These are phyloP conservation scores for Pionites leucogaster DNA, from an alignment of 2,113 vertebrate genomes.

Conservation along the genomic window DNA sequence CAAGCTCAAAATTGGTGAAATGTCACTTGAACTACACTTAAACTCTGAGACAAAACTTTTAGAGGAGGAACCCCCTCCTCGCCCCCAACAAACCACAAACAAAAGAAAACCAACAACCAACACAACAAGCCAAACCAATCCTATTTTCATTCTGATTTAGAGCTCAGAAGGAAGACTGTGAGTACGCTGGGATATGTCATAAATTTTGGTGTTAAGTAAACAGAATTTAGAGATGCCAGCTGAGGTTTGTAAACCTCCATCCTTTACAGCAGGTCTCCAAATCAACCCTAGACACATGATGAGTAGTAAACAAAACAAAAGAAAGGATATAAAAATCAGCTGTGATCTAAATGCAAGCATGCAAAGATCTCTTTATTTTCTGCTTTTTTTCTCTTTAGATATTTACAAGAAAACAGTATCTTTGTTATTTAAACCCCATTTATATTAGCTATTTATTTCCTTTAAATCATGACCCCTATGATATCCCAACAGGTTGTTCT, in stretches of 20 bases:
- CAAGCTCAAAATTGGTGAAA: neutral
- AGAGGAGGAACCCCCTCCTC: rapidly evolving
- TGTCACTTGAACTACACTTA: neutral
- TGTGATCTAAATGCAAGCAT: neutral
- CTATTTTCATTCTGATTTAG: neutral
- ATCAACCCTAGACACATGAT: neutral
- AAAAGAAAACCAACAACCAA: neutral
- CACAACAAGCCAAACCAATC: neutral
- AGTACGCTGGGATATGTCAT: neutral
- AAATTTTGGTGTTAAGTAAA: neutral
- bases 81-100: neutral
- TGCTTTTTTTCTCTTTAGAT: neutral
- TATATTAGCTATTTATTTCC: neutral
- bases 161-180: neutral
- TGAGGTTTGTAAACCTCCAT: neutral
- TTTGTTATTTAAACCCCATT: neutral
- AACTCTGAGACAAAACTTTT: neutral
- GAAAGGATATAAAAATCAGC: neutral
- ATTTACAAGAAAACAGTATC: neutral
- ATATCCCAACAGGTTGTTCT: neutral
- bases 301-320: neutral
- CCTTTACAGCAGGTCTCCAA: neutral
- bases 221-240: neutral
- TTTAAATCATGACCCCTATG: neutral
- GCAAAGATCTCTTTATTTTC: neutral